These are phyloP conservation scores for Rattus norvegicus DNA, from an alignment of 2,113 vertebrate species.

Conservation along the genomic window GRCr8 NC_086022.1:89527501-89528000, in stretches of 20 bases:
- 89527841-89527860: not conserved
- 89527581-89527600: not conserved
- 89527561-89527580: conserved; percentile 26
- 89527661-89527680: conserved; percentile 13
- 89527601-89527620: not conserved
- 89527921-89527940: too few relatives aligned
- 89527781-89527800: not conserved
- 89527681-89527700: not conserved
- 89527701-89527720: not conserved
- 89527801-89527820: not conserved
- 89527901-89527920: not conserved
- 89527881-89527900: not conserved
- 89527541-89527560: conserved; percentile 33
- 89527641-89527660: not conserved
- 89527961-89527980: not conserved
- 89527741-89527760: not conserved
- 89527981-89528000: not conserved
- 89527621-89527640: not conserved
- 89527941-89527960: not conserved
- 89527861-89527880: not conserved
- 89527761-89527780: not conserved
- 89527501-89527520: not conserved
- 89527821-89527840: not conserved
- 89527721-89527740: not conserved
- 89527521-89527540: conserved; percentile 44